phyloP scores from a whole-genome alignment of 1,140 invertebrate species.

The Drosophila novamexicana region DNA sequence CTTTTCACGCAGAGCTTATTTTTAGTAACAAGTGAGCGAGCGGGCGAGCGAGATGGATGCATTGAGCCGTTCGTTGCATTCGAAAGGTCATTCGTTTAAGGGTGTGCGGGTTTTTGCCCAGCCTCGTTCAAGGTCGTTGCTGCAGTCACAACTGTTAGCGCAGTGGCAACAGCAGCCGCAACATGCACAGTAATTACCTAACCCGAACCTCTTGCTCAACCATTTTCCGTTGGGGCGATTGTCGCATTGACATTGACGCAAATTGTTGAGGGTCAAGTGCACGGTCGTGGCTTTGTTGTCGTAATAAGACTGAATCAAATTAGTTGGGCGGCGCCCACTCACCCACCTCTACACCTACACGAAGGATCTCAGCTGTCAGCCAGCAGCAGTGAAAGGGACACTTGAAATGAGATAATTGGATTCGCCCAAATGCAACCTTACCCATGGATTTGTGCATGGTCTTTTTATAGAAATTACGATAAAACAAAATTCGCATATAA shows the following conservation, averaged over 20 bases:
- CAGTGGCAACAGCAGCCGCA: conserved; percentile 37
- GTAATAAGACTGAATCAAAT: conserved; percentile 73
- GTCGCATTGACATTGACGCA: conserved; percentile 74
- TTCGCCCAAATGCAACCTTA: conserved; percentile 14
- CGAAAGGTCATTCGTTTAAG: conserved; percentile 69
- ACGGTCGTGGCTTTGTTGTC: conserved; percentile 43
- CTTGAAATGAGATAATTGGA: conserved; percentile 5
- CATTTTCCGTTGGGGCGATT: conserved; percentile 8
- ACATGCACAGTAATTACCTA: conserved; percentile 55
- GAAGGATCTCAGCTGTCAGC: not conserved
- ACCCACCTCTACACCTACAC: not conserved
- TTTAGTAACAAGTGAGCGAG: conserved; percentile 56
- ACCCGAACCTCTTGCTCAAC: conserved; percentile 24
- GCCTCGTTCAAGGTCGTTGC: conserved; percentile 60
- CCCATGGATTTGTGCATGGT: conserved; percentile 1
- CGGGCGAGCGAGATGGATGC: not conserved
- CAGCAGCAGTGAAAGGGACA: not conserved
- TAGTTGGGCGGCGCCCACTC: conserved; percentile 37
- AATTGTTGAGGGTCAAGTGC: conserved; percentile 76
- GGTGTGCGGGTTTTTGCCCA: conserved; percentile 48
- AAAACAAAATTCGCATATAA: not conserved
- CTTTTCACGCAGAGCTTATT: conserved; percentile 73
- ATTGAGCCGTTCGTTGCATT: conserved; percentile 41
- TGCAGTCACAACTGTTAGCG: conserved; percentile 53
- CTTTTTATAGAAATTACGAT: not conserved